Evolutionary conservation across 2,888 invertebrate genomes (phyloP), one percentile per base, ranked within the genome.

Genomic region (Scaptomyza reducta): DNA sequence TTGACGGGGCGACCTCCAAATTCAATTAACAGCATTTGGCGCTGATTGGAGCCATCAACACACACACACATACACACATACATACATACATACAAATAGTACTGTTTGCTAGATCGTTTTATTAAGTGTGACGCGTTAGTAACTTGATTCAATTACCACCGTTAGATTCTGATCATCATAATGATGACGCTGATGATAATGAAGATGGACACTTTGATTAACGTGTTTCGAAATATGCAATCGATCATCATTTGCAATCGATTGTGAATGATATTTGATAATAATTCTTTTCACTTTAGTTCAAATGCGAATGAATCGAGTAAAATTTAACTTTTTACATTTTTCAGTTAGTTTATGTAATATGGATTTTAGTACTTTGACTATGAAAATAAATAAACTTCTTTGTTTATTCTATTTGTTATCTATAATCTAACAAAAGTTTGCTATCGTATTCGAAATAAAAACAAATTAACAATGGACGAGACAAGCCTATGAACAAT

Each of bases 21-120:
- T 77, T 81, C 84, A 83, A 87, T 83, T 83, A 83, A 81, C 73
- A 63, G 63, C 62, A 72, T 74, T 74, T 67, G 35, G 53, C 69
- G 47, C 62, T 86, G 82, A 82, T 82, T 86, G 81, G 56, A 76
- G 55, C 45, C 40, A 73, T 58, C 74, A 59, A 56, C 62, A 41
- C 29, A 13, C 1, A 18, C 13, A 14, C 13, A 16, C 14, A 29
- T 11, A 46, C 31, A 13, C 7, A 9, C 31, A 31, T 27, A 14
- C 4, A 25, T 3, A 22, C 22, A 22, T 22, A 0, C 3, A 11
- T 29, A 47, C 16, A 13, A 5, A 49, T 22, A 22, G 22, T 2
- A 22, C 29, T 49, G 11, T 14, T 45, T 14, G 49, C 49, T 33
- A 33, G 46, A 60, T 41, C 33, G 31, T 33, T 49, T 27, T 41